These are phyloP conservation scores for Pedetes capensis DNA, from an alignment of 2,113 vertebrate genomes.

Conservation along the genomic window DNA sequence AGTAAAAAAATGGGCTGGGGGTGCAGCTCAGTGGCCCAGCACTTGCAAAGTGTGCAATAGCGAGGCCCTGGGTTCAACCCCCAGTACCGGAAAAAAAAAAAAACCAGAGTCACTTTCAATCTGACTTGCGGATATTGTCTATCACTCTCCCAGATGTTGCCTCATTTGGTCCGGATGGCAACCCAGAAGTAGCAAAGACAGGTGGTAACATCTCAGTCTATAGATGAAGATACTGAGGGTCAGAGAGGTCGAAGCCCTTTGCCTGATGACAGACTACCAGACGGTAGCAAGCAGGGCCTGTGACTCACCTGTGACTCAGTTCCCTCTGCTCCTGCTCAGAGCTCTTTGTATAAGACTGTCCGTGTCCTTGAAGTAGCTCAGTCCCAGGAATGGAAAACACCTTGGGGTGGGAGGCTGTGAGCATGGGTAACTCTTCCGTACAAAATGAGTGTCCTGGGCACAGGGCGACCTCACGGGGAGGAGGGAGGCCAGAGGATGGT, in stretches of 20 bases:
- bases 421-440: fast-evolving
- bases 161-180: background rate
- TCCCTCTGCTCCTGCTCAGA: background rate
- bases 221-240: background rate
- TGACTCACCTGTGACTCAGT: background rate
- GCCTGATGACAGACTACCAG: no score
- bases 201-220: fast-evolving
- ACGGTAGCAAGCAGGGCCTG: background rate
- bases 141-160: background rate
- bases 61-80: no score
- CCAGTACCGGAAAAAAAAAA: no score
- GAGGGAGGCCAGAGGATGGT: background rate
- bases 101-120: no score
- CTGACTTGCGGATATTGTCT: background rate
- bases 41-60: no score
- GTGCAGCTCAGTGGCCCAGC: no score
- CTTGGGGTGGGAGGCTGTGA: background rate
- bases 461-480: background rate
- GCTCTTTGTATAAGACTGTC: background rate
- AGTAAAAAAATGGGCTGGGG: no score
- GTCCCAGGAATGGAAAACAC: background rate
- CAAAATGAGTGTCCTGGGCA: fast-evolving
- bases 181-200: background rate
- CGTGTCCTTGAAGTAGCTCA: background rate
- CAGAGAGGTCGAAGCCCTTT: background rate